A percentile compares a stretch with the other conserved stretches of the same genome.
These are phyloP conservation scores for Bursaphelenchus okinawaensis DNA, from an alignment of 2,888 invertebrate genomes.

Conservation along the genomic window DNA sequence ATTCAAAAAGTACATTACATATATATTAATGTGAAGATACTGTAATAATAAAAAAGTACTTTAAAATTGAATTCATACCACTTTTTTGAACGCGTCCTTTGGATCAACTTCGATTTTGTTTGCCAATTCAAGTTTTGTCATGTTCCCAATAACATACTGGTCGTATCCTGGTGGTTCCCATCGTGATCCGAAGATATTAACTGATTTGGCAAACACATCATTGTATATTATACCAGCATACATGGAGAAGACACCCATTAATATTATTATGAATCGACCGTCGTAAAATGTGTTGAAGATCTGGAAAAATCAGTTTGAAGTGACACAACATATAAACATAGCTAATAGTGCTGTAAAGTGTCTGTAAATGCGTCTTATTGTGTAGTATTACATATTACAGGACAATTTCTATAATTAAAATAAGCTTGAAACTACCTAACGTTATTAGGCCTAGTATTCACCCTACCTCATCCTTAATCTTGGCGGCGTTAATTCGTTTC, in stretches of 20 bases:
- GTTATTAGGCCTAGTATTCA: background rate
- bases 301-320: conserved; percentile 20
- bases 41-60: too few species aligned
- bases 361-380: too few species aligned
- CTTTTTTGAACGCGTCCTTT: conserved; percentile 4
- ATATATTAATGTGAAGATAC: too few species aligned
- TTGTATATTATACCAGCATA: conserved; percentile 70
- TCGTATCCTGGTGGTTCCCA: conserved; percentile 64
- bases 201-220: conserved; percentile 87
- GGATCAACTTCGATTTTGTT: conserved; percentile 17
- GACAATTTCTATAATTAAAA: too few species aligned
- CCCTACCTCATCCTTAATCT: conserved; percentile 48
- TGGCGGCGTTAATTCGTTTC: conserved; percentile 67
- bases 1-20: background rate
- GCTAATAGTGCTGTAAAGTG: too few species aligned
- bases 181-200: conserved; percentile 86
- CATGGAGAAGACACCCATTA: conserved; percentile 55
- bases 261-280: conserved; percentile 50
- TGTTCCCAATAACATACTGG: too few species aligned
- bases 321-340: too few species aligned
- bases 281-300: conserved; percentile 35
- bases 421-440: too few species aligned
- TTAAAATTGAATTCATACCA: too few species aligned
- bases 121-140: too few species aligned
- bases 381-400: too few species aligned